These are phyloP conservation scores for Phenganax marumi DNA, from an alignment of 92 coral and sea anemone genomes.

Conservation along the genomic window DNA sequence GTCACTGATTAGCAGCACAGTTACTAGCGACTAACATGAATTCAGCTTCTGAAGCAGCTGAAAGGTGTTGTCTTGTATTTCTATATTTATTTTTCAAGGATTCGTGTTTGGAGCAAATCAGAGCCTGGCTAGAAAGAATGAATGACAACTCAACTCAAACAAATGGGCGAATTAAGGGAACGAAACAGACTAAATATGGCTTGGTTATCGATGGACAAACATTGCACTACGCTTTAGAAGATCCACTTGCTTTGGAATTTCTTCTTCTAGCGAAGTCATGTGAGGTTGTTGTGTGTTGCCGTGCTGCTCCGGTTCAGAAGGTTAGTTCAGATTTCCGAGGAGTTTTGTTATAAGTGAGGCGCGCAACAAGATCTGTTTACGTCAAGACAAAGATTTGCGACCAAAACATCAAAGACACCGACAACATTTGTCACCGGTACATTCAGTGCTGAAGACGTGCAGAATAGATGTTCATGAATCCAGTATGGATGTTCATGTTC, in stretches of 20 bases:
- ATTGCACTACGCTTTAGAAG: constrained; percentile 74
- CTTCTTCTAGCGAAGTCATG: constrained; percentile 76
- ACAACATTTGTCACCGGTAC: too few species aligned
- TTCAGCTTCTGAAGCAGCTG: neutral
- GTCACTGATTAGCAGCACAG: neutral
- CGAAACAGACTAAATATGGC: constrained; percentile 22
- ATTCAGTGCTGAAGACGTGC: too few species aligned
- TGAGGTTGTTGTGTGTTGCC: constrained; percentile 93
- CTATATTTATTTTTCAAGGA: constrained; percentile 55
- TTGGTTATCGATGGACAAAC: constrained; percentile 92
- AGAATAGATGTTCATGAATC: too few species aligned
- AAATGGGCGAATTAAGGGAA: neutral
- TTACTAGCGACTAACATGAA: too few species aligned
- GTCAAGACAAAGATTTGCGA: neutral
- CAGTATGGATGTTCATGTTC: too few species aligned
- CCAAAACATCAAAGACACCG: too few species aligned
- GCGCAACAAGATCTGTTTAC: neutral
- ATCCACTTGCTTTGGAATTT: constrained; percentile 76
- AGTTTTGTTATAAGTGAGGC: neutral
- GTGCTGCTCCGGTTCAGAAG: constrained; percentile 98
- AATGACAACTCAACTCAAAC: constrained; percentile 30
- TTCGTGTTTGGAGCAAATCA: constrained; percentile 81
- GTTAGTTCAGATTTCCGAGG: constrained; percentile 43
- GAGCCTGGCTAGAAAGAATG: constrained; percentile 69
- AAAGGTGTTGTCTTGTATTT: neutral